Evolutionary conservation across 2,113 vertebrate genomes (phyloP).

Genomic region (Amphiprion ocellaris): DNA sequence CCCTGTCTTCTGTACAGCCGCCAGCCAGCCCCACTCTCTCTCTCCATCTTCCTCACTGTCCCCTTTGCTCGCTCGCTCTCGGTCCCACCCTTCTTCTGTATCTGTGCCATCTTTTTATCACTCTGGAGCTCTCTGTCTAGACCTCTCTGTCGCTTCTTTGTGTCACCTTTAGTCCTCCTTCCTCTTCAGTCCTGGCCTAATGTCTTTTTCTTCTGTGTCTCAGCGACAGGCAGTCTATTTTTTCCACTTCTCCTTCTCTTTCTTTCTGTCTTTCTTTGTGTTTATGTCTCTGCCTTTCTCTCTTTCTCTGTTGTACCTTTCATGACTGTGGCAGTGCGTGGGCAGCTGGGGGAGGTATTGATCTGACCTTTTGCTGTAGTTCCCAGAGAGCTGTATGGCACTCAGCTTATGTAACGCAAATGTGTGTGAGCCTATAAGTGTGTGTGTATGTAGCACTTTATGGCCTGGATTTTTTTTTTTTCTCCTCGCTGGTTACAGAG

Average conservation of each 20-base stretch:
- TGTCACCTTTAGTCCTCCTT: not conserved
- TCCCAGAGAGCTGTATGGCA: conserved; percentile 52
- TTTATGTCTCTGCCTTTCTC: not conserved
- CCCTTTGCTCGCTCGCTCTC: conserved; percentile 22
- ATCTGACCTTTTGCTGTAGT: conserved; percentile 59
- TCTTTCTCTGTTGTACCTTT: conserved; percentile 4
- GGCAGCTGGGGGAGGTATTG: conserved; percentile 56
- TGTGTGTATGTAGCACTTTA: conserved; percentile 48
- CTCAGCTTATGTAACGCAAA: conserved; percentile 51
- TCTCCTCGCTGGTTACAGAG: conserved; percentile 2
- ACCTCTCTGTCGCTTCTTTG: conserved; percentile 20
- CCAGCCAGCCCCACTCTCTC: conserved; percentile 35
- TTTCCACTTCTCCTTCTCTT: not conserved
- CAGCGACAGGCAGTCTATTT: not conserved
- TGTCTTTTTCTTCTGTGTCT: conserved; percentile 8
- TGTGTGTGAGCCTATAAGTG: conserved; percentile 28
- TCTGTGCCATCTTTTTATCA: conserved; percentile 43
- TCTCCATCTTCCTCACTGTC: not conserved
- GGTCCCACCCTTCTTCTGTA: conserved; percentile 26
- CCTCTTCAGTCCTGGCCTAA: conserved; percentile 3
- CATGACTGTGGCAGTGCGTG: conserved; percentile 48
- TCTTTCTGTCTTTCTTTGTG: not conserved
- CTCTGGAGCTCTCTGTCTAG: conserved; percentile 44
- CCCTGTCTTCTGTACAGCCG: conserved; percentile 48
- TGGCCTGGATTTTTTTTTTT: conserved; percentile 46